phyloP scores from a whole-genome alignment of 2,888 invertebrate genomes.

The Andrena marginata region DNA sequence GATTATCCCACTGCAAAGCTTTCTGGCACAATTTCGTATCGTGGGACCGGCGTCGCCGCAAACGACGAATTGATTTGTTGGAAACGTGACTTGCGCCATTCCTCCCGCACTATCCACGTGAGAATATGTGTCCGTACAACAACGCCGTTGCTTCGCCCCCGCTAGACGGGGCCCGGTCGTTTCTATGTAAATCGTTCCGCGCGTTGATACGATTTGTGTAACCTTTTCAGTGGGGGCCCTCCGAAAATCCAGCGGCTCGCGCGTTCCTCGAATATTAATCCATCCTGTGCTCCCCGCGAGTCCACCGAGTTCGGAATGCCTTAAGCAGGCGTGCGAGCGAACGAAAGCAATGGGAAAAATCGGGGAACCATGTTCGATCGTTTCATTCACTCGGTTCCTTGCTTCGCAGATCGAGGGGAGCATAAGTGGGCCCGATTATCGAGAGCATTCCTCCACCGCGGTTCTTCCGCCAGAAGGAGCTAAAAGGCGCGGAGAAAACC shows the following conservation, averaged over 20 bases:
- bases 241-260: neutral
- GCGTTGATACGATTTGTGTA: slow-evolving; percentile 1
- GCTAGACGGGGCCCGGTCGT: neutral
- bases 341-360: neutral
- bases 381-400: neutral
- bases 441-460: slow-evolving; percentile 26
- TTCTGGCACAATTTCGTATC: slow-evolving; percentile 61
- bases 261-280: neutral
- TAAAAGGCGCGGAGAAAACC: slow-evolving; percentile 43
- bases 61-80: slow-evolving; percentile 61
- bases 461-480: slow-evolving; percentile 13
- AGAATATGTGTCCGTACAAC: slow-evolving; percentile 51
- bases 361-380: neutral
- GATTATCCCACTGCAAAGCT: slow-evolving; percentile 61
- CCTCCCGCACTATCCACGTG: slow-evolving; percentile 51
- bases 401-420: slow-evolving; percentile 1
- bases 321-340: neutral
- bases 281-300: neutral
- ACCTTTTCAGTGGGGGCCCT: neutral
- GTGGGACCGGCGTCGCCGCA: slow-evolving; percentile 53
- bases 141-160: slow-evolving; percentile 23
- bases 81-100: slow-evolving; percentile 61
- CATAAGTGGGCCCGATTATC: slow-evolving; percentile 10
- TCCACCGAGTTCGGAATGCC: neutral
- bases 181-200: slow-evolving; percentile 34